A percentile compares a stretch with the other conserved stretches of the same genome.
These are phyloP conservation scores for Coranthus polyacanthus DNA, from an alignment of 2,797 vertebrate species.

Conservation along the genomic window DNA sequence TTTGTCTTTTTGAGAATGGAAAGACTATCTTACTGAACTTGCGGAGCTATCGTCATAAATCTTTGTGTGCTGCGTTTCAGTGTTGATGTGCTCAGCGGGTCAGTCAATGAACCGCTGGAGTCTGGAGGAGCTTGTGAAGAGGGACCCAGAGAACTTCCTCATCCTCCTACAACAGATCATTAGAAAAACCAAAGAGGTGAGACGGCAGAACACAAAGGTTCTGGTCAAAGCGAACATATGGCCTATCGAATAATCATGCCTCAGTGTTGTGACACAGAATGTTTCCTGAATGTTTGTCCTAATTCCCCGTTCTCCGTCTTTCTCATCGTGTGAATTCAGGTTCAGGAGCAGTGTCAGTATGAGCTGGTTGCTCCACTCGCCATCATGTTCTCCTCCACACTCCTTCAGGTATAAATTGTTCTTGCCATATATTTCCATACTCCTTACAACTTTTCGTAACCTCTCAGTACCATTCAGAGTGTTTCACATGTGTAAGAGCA, in stretches of 20 bases:
- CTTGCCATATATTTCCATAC: too few species aligned
- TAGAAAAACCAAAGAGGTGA: constrained; percentile 91
- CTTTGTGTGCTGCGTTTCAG: constrained; percentile 56
- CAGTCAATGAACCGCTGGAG: constrained; percentile 98
- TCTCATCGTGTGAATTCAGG: constrained; percentile 78
- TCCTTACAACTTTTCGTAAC: neutral
- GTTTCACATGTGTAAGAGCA: neutral
- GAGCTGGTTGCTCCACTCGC: constrained; percentile 92
- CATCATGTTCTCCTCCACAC: constrained; percentile 93
- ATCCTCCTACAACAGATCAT: constrained; percentile 96
- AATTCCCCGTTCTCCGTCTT: neutral
- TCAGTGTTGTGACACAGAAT: too few species aligned
- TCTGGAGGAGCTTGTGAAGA: constrained; percentile 94
- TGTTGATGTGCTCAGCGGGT: constrained; percentile 83
- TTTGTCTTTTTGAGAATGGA: neutral
- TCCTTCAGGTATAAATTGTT: constrained; percentile 90
- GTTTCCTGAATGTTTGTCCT: too few species aligned
- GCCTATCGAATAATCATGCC: too few species aligned
- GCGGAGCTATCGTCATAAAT: constrained; percentile 7
- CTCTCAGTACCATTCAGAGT: neutral
- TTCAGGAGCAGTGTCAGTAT: constrained; percentile 92
- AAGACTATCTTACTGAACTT: constrained; percentile 2
- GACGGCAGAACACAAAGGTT: constrained; percentile 13
- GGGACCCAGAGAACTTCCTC: constrained; percentile 93
- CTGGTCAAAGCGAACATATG: neutral